Percentiles rank a stretch among this genome's conserved stretches.
Conservation (phyloP, 2,888 invertebrate species). For the Yponomeuta evonymella region DNA sequence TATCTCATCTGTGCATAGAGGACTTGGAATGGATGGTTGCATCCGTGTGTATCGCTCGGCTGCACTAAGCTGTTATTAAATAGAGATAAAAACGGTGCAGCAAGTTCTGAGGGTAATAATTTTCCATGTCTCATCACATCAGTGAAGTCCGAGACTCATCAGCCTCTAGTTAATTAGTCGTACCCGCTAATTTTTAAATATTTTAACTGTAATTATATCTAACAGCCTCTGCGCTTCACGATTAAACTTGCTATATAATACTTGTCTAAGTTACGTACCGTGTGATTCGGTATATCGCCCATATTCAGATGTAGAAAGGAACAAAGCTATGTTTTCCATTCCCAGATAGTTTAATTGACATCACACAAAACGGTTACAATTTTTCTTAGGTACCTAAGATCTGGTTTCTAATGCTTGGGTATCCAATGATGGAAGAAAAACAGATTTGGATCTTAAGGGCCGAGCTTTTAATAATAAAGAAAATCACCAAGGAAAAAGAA, state of each 20-base stretch:
- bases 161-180: neutral
- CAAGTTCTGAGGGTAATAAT: conserved; percentile 2
- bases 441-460: too few relatives aligned
- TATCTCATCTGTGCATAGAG: conserved; percentile 40
- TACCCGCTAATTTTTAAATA: neutral
- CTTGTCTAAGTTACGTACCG: neutral
- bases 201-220: neutral
- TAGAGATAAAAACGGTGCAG: conserved; percentile 6
- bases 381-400: too few relatives aligned
- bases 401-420: too few relatives aligned
- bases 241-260: neutral
- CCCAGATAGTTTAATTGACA: too few relatives aligned
- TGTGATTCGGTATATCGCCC: too few relatives aligned
- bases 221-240: neutral
- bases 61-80: conserved; percentile 9
- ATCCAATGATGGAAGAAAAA: too few relatives aligned
- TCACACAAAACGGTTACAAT: too few relatives aligned
- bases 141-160: neutral
- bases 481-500: neutral
- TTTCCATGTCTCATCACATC: conserved; percentile 3
- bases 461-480: neutral
- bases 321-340: too few relatives aligned
- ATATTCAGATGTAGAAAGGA: neutral
- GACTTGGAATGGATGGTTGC: conserved; percentile 6
- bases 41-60: conserved; percentile 4